Base-by-base conservation (phyloP, 2,888 invertebrate species). In the Zeuzera pyrina region DNA sequence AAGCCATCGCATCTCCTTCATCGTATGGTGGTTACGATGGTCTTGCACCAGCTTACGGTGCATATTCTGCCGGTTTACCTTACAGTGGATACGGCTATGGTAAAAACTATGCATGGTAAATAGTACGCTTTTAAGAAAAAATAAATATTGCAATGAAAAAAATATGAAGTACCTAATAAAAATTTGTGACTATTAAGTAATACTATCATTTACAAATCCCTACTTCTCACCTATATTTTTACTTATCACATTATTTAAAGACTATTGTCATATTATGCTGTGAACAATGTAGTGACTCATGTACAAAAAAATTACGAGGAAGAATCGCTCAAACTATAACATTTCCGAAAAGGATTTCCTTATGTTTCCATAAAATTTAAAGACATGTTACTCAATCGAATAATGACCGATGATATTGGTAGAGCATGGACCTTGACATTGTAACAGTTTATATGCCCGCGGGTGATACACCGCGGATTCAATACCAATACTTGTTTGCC, bases 401-500 rank as follows among this genome's bases (percentile, higher is more conserved):
- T 33, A 11, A 6, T 47, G 39, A 41, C 49, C 46, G 43, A 36
- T 49, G 41, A 45, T 30, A 44, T 46, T 51, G 51, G 50, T 43
- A 49, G 47, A 49, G 42, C 48, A 58, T n/a, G n/a, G 47, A 44
- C 74, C 77, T 73, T 74, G 77, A 72, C 78, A 73, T 72, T 78
- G 78, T 66, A 64, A 63, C 55, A 38, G 54, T 34, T 27, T 24
- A 8, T 5, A 28, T 15, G 28, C 28, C 28, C 12, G 12, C 28
- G 28, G 28, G 15, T n/a, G 28, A 28, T 15, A 14, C 13, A 28
- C 6, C 41, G 56, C 47, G 64, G 68, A 60, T 58, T 49, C 56
- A 55, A 51, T 54, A 53, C 50, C 49, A 58, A 64, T 66, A 73
- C 74, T 71, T 15, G 28, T 28, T 28, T 28, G 14, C 12, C n/a